Evolutionary conservation across 2,888 invertebrate species (phyloP).

Genomic region (Slavum lentiscoides): DNA sequence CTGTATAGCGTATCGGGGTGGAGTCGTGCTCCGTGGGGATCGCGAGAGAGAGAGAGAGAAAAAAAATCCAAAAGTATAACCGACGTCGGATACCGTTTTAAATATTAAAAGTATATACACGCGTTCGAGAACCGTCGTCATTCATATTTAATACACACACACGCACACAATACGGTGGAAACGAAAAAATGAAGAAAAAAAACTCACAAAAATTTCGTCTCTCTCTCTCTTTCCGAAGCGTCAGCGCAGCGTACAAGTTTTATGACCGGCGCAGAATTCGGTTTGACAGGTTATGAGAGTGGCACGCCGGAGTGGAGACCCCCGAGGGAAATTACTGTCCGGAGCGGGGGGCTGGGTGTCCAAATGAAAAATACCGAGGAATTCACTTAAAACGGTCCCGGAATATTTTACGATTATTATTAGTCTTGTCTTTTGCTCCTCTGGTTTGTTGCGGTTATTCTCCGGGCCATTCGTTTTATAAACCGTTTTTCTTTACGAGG

Average conservation of each 20-base stretch:
- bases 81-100: constrained; percentile 16
- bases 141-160: constrained; percentile 45
- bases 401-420: constrained; percentile 52
- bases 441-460: constrained; percentile 35
- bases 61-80: constrained; percentile 33
- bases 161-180: background rate
- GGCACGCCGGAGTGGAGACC: constrained; percentile 12
- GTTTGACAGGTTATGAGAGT: constrained; percentile 49
- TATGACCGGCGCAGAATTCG: constrained; percentile 45
- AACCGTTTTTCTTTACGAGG: background rate
- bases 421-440: constrained; percentile 30
- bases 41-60: background rate
- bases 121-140: constrained; percentile 14
- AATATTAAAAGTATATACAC: constrained; percentile 44
- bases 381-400: constrained; percentile 49
- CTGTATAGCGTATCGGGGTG: background rate
- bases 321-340: constrained; percentile 47
- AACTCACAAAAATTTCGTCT: constrained; percentile 7
- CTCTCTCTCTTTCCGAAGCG: background rate
- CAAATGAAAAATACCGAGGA: constrained; percentile 51
- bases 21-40: background rate
- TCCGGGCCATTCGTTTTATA: constrained; percentile 15
- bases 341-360: background rate
- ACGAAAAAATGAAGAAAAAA: background rate
- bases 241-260: constrained; percentile 35